A percentile compares a stretch with the other conserved stretches of the same genome.
Evolutionary conservation across 2,888 invertebrate species (phyloP).

Genomic region (Zootermopsis nevadensis): DNA sequence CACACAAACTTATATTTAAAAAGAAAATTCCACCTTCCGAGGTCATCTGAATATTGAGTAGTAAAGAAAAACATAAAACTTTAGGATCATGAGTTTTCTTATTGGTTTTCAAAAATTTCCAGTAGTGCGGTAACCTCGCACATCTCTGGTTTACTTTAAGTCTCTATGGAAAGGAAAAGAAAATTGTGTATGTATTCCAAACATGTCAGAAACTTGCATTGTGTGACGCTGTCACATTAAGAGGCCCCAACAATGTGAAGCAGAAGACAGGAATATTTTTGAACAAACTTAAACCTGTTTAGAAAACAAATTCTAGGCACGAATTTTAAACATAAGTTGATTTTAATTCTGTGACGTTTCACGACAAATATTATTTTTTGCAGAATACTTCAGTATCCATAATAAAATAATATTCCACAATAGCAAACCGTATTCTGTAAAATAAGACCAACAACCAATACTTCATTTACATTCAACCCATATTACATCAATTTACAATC

Average conservation of each 20-base stretch:
- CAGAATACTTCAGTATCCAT: no score
- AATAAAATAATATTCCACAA: no score
- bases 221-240: constrained; percentile 10
- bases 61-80: constrained; percentile 1
- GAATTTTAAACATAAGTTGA: constrained; percentile 6
- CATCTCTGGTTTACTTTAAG: neutral
- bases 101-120: neutral
- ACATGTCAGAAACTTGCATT: neutral
- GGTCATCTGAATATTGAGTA: neutral
- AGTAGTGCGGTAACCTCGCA: neutral
- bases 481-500: no score
- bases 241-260: neutral
- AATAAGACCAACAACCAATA: no score
- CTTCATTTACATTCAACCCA: no score
- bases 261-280: neutral
- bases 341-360: neutral
- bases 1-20: neutral
- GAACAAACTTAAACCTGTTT: neutral
- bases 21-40: neutral
- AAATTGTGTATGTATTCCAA: neutral
- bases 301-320: neutral
- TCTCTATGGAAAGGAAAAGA: neutral
- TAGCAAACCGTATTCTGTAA: no score
- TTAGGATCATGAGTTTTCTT: neutral
- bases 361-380: no score